phyloP scores from a whole-genome alignment of 2,113 vertebrate species.

The Pterocles orientalis region DNA sequence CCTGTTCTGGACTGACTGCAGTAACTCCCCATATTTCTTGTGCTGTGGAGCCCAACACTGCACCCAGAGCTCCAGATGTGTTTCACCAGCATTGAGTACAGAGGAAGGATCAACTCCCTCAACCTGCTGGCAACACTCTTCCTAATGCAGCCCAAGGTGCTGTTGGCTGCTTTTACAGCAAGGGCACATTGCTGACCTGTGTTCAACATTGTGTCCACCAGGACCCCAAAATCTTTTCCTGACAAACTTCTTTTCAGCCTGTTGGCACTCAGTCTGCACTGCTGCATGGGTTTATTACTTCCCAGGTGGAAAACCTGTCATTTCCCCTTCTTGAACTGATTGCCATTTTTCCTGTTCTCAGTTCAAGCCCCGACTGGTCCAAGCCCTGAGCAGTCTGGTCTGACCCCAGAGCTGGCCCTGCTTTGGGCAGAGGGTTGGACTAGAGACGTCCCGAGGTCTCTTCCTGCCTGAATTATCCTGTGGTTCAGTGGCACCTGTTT shows the following conservation, averaged over 20 bases:
- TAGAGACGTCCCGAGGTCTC: background rate
- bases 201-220: background rate
- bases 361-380: rapidly evolving
- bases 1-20: background rate
- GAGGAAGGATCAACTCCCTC: background rate
- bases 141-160: background rate
- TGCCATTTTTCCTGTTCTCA: background rate
- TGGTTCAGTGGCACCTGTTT: background rate
- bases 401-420: background rate
- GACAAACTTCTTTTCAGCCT: background rate
- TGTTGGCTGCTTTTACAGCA: background rate
- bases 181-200: too few relatives aligned
- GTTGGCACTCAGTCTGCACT: rapidly evolving
- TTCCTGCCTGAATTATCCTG: background rate
- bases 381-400: background rate
- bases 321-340: background rate
- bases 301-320: background rate
- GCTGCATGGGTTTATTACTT: background rate
- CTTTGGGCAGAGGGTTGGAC: rapidly evolving
- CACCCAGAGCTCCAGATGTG: background rate
- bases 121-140: background rate
- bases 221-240: background rate
- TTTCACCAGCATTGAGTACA: background rate
- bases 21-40: background rate
- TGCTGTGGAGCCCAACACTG: background rate